Evolutionary conservation across 2,888 invertebrate genomes (phyloP).

Genomic region (Lithophane leautieri): DNA sequence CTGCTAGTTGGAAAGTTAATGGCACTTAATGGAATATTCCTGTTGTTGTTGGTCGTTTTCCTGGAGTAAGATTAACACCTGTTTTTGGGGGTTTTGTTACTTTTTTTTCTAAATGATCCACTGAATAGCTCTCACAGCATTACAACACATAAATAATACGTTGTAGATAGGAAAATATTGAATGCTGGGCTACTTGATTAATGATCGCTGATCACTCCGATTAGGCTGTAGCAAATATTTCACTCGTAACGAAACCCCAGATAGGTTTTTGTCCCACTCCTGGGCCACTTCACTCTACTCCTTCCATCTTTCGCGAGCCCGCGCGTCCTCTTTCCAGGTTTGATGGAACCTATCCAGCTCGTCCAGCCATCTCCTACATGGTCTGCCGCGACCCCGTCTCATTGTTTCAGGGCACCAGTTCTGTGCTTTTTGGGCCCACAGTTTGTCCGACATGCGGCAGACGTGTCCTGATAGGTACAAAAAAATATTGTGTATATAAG

Average conservation of each 20-base stretch:
- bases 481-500: neutral
- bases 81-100: neutral
- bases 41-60: slow-evolving; percentile 25
- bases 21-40: slow-evolving; percentile 47
- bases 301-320: no score
- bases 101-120: neutral
- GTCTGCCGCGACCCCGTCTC: no score
- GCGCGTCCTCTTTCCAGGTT: no score
- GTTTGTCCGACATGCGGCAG: no score
- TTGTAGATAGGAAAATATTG: neutral
- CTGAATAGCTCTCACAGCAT: no score
- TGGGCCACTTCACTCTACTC: no score
- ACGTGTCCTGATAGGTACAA: no score
- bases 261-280: no score
- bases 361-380: no score
- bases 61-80: slow-evolving; percentile 22
- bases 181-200: neutral
- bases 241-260: neutral
- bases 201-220: neutral
- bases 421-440: no score
- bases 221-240: neutral
- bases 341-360: no score
- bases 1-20: slow-evolving; percentile 54
- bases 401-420: no score
- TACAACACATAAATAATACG: neutral